Conservation (phyloP, 2,888 invertebrate species). For the Dasysyrphus albostriatus region DNA sequence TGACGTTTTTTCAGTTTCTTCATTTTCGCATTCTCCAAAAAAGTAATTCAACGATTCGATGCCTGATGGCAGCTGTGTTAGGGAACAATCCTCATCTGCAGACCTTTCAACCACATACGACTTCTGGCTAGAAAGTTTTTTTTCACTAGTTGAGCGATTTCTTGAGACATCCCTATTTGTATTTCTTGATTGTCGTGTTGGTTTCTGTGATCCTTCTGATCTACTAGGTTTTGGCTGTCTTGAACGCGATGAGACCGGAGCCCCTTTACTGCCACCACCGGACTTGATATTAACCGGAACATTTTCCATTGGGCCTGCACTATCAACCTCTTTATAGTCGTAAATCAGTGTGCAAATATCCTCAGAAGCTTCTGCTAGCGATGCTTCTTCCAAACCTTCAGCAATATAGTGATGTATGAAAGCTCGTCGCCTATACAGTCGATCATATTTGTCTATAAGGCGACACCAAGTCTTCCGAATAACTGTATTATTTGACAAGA, state of each 20-base stretch:
- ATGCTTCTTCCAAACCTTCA: slow-evolving; percentile 89
- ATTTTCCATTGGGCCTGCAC: not conserved
- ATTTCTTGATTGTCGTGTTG: not conserved
- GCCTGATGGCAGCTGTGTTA: slow-evolving; percentile 32
- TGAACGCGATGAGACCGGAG: not conserved
- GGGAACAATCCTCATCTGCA: not conserved
- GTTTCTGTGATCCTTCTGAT: not conserved
- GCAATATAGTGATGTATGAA: slow-evolving; percentile 95
- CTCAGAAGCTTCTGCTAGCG: slow-evolving; percentile 86
- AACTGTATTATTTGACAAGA: slow-evolving; percentile 93
- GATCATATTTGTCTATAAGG: slow-evolving; percentile 91
- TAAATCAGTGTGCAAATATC: slow-evolving; percentile 87
- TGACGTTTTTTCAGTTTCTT: not conserved
- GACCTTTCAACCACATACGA: not conserved
- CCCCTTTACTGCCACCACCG: not conserved
- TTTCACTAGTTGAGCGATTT: not conserved
- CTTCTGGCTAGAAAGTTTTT: not conserved
- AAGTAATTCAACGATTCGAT: slow-evolving; percentile 19
- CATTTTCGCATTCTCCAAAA: slow-evolving; percentile 7
- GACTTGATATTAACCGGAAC: not conserved
- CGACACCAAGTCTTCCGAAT: slow-evolving; percentile 93
- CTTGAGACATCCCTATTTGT: not conserved
- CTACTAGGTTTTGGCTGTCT: not conserved
- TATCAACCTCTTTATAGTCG: slow-evolving; percentile 89
- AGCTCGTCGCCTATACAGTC: slow-evolving; percentile 93